phyloP scores from a whole-genome alignment of 2,797 vertebrate genomes.

The Labroides dimidiatus region DNA sequence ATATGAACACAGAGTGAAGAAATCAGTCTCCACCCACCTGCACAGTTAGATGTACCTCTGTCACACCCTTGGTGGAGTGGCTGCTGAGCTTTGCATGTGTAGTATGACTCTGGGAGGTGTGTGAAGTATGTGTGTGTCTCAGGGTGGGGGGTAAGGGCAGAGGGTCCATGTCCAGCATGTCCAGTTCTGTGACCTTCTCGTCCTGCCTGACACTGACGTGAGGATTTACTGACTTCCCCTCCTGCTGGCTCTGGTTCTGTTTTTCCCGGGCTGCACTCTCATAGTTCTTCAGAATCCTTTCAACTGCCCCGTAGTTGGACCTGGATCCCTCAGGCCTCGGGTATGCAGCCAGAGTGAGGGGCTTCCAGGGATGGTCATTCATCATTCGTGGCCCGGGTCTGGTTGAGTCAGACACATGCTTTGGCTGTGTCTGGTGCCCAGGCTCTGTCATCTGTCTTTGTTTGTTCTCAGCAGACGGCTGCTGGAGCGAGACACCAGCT shows the following conservation, averaged over 20 bases:
- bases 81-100: conserved; percentile 64
- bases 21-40: conserved; percentile 78
- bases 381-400: conserved; percentile 77
- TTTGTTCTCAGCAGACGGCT: conserved; percentile 60
- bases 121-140: conserved; percentile 52
- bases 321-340: conserved; percentile 92
- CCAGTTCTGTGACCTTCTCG: conserved; percentile 79
- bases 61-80: conserved; percentile 54
- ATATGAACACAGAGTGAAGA: conserved; percentile 3
- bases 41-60: conserved; percentile 68
- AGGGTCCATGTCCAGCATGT: conserved; percentile 85
- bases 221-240: conserved; percentile 39
- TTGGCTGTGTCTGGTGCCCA: conserved; percentile 48
- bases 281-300: conserved; percentile 93
- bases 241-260: conserved; percentile 66
- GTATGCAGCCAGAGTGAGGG: conserved; percentile 91
- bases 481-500: conserved; percentile 52
- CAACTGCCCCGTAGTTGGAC: conserved; percentile 96
- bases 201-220: conserved; percentile 71
- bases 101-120: conserved; percentile 40
- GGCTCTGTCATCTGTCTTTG: conserved; percentile 53
- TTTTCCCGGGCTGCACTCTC: conserved; percentile 84
- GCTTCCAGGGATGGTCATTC: conserved; percentile 91
- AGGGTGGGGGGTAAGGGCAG: conserved; percentile 60
- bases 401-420: conserved; percentile 53